Evolutionary conservation across 2,888 invertebrate genomes (phyloP).

Genomic region (Drosophila phalerata): DNA sequence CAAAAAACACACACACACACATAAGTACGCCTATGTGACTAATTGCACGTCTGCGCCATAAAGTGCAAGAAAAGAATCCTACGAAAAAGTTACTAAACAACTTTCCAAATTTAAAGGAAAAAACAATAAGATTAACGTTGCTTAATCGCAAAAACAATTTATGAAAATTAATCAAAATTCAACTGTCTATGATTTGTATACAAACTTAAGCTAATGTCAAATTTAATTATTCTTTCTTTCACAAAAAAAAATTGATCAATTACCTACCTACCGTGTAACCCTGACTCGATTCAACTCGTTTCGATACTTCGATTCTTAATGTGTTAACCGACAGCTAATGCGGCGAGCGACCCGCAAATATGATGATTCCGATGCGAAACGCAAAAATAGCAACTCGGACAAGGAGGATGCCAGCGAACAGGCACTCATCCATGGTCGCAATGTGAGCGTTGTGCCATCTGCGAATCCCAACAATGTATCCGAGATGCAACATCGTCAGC

Average conservation of each 20-base stretch:
- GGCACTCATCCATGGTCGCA: conserved; percentile 66
- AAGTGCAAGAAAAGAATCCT: conserved; percentile 31
- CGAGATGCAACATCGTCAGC: conserved; percentile 84
- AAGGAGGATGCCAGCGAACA: conserved; percentile 70
- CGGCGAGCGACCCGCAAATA: conserved; percentile 64
- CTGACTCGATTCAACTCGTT: conserved; percentile 23
- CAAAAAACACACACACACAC: conserved; percentile 32
- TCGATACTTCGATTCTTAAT: conserved; percentile 16
- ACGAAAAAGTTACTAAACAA: conserved; percentile 35
- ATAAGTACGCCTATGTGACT: conserved; percentile 60
- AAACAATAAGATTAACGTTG: conserved; percentile 20
- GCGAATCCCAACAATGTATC: conserved; percentile 50
- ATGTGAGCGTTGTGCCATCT: conserved; percentile 17
- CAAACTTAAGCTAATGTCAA: conserved; percentile 64
- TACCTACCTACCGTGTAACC: conserved; percentile 31
- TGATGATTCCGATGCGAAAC: conserved; percentile 81
- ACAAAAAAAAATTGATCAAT: conserved; percentile 43
- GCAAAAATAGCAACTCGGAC: conserved; percentile 84
- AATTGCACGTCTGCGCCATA: conserved; percentile 64
- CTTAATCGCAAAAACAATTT: conserved; percentile 34
- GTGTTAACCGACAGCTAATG: conserved; percentile 52
- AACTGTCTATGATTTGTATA: conserved; percentile 43
- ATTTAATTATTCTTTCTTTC: conserved; percentile 79
- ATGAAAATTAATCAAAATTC: conserved; percentile 23
- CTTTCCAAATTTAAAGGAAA: conserved; percentile 12